Conservation (phyloP, 2,797 vertebrate species). For the Epinephelus coioides region DNA sequence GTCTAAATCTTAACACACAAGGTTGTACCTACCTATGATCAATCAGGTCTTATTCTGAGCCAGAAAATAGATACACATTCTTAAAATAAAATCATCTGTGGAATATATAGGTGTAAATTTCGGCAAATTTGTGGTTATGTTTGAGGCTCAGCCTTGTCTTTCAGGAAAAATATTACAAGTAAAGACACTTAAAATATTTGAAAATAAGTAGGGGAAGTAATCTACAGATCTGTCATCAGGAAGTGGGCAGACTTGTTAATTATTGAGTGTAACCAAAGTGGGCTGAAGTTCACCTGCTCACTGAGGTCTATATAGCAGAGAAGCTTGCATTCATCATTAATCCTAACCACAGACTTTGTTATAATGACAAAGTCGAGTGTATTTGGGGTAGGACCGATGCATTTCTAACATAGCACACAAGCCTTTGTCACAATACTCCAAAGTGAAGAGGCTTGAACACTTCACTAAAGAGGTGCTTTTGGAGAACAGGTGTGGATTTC, state of each 20-base stretch:
- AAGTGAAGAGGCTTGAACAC: constrained; percentile 23
- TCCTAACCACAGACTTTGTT: constrained; percentile 7
- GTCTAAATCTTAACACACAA: background rate
- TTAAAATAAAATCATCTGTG: background rate
- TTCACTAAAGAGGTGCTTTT: constrained; percentile 49
- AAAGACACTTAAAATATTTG: constrained; percentile 87
- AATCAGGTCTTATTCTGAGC: background rate
- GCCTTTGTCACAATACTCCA: constrained; percentile 36
- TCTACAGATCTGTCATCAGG: constrained; percentile 83
- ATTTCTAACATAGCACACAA: background rate
- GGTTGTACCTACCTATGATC: constrained; percentile 3
- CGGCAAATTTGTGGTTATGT: background rate
- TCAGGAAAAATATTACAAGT: constrained; percentile 9
- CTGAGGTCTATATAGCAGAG: constrained; percentile 41
- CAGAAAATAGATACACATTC: background rate
- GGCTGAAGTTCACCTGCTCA: constrained; percentile 58
- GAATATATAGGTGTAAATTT: background rate
- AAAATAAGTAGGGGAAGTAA: constrained; percentile 84
- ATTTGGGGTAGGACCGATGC: background rate
- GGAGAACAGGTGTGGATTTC: constrained; percentile 71
- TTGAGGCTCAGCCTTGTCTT: constrained; percentile 1
- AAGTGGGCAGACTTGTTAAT: constrained; percentile 86
- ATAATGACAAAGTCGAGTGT: background rate
- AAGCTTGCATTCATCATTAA: constrained; percentile 24
- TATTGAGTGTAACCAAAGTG: constrained; percentile 88